Percentiles rank a stretch among this genome's conserved stretches.
phyloP scores from a whole-genome alignment of 2,888 invertebrate species.

The Drosophila leonis region DNA sequence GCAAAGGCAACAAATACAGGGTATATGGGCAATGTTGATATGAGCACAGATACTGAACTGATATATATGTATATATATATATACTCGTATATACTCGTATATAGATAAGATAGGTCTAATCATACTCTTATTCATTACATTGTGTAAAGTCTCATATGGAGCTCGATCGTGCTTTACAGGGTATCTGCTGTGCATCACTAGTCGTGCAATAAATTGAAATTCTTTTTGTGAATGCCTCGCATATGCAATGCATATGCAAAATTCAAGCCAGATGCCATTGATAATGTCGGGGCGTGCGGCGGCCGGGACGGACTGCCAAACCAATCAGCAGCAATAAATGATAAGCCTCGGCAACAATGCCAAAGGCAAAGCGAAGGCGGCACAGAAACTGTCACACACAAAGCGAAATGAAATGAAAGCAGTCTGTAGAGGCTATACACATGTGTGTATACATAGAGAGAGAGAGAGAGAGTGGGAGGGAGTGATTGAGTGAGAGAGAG shows the following conservation, averaged over 20 bases:
- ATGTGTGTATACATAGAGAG: not conserved
- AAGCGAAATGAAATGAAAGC: constrained; percentile 34
- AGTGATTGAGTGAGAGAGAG: not conserved
- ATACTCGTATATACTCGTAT: no score
- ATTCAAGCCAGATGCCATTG: constrained; percentile 6
- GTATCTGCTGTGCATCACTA: not conserved
- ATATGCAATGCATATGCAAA: constrained; percentile 65
- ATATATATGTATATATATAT: no score
- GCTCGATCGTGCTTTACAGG: not conserved
- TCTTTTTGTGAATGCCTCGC: constrained; percentile 39
- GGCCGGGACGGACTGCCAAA: constrained; percentile 49
- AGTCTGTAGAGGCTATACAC: not conserved
- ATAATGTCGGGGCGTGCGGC: not conserved
- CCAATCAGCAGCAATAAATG: constrained; percentile 80
- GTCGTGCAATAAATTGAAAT: not conserved
- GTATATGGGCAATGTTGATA: not conserved
- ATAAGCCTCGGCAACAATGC: constrained; percentile 73
- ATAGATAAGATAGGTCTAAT: not conserved
- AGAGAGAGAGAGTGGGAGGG: not conserved
- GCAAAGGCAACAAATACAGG: not conserved
- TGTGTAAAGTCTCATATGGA: not conserved
- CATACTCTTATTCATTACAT: not conserved
- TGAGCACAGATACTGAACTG: not conserved
- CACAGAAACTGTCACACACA: constrained; percentile 60
- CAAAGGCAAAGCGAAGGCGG: constrained; percentile 47